Evolutionary conservation across 2,113 vertebrate genomes (phyloP), one percentile per base, ranked within the genome.

Genomic region (Pelusios castaneus): DNA sequence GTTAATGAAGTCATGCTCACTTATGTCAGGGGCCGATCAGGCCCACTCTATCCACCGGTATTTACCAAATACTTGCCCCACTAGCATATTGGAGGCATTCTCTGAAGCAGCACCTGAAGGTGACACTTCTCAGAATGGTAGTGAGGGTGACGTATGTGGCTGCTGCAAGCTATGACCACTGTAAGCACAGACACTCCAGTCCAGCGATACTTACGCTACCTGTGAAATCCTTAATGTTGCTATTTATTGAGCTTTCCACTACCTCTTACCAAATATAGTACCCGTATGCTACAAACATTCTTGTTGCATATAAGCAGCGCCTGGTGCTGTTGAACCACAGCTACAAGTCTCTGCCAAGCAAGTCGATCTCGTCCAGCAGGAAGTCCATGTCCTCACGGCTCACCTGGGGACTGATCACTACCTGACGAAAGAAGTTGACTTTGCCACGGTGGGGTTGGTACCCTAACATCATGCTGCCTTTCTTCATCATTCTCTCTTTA

Each of bases 401-500:
- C 82, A 98, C 98, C 77, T 98, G 98, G 0, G 98, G 98, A 81
- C 97, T 99, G 97, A 99, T 99, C 78, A 99, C 88, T 80, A 99
- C 97, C 95, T 98, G 98, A 76, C 98, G 98, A 96, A 99, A 99
- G 92, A 99, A 99, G 97, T 99, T 99, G 88, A 98, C 97, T 86
- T 98, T 98, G 88, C 97, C 98, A 2, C 80, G 75, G 24, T 98
- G 98, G 14, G 98, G 97, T 92, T 99, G 99, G 96, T 99, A 99
- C 45, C 98, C 97, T 67, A 99, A 91, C 99, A 99, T 99, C 97
- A 99, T 97, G 85, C 98, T 98, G 55, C 98, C 98, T 11, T 97
- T 98, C 97, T 98, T 99, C 98, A 99, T 98, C 98, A 99, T 98
- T 22, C 98, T 97, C 95, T 99, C 98, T 89, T 99, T 99, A 83